Conservation (phyloP, 2,113 vertebrate genomes). For the Zapus hudsonius region DNA sequence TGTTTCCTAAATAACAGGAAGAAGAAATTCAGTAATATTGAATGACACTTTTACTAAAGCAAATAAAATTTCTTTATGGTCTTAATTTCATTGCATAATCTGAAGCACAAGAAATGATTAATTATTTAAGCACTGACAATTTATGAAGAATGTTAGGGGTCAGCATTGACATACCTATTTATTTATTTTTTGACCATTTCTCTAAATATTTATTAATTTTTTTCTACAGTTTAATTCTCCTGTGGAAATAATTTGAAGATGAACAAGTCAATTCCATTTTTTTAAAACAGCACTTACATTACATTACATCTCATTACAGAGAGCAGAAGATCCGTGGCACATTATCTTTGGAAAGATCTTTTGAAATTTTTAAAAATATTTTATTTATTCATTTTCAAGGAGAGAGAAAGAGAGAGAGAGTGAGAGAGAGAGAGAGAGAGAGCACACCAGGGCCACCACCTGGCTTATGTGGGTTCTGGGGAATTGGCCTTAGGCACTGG, state of each 20-base stretch:
- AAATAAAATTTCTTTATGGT: not conserved
- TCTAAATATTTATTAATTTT: slow-evolving; percentile 72
- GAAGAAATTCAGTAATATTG: not conserved
- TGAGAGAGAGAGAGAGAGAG: too few relatives aligned
- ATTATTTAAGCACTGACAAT: not conserved
- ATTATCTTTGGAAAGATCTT: slow-evolving; percentile 82
- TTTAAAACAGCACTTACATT: slow-evolving; percentile 76
- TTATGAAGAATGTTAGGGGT: not conserved
- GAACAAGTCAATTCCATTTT: slow-evolving; percentile 70
- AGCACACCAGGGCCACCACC: too few relatives aligned
- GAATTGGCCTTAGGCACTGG: too few relatives aligned
- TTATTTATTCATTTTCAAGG: too few relatives aligned
- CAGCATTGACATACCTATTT: not conserved
- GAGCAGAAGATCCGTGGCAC: slow-evolving; percentile 81
- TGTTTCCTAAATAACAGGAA: slow-evolving; percentile 37
- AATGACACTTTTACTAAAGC: not conserved
- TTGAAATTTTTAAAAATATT: too few relatives aligned
- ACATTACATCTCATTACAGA: slow-evolving; percentile 74
- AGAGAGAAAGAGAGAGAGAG: too few relatives aligned
- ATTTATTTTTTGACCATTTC: slow-evolving; percentile 38
- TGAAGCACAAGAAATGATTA: not conserved
- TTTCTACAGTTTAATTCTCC: slow-evolving; percentile 60
- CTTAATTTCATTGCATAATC: not conserved
- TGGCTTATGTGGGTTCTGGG: too few relatives aligned
- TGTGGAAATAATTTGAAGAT: slow-evolving; percentile 68